These are phyloP conservation scores for Idaea dimidiata DNA, from an alignment of 2,888 invertebrate genomes.

Conservation along the genomic window DNA sequence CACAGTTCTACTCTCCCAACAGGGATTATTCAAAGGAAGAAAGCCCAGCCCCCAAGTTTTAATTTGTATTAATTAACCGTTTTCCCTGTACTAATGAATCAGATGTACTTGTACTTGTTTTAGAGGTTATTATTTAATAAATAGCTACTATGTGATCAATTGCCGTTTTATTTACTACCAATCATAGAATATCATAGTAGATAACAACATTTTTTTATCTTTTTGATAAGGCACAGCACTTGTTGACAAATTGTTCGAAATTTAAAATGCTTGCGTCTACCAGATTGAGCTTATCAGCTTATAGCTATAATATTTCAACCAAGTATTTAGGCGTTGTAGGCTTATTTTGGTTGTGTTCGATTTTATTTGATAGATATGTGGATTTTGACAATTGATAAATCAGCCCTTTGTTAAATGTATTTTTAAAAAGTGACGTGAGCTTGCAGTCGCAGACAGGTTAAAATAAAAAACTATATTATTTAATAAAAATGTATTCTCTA, in stretches of 20 bases:
- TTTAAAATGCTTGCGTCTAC: too few species aligned
- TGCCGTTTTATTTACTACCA: slow-evolving; percentile 22
- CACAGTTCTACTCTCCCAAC: slow-evolving; percentile 88
- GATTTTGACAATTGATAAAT: too few species aligned
- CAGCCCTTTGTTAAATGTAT: too few species aligned
- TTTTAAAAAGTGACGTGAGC: too few species aligned
- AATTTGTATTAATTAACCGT: slow-evolving; percentile 36
- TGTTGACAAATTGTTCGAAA: too few species aligned
- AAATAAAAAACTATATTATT: slow-evolving; percentile 9
- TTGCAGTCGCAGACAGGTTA: background rate
- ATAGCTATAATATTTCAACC: too few species aligned
- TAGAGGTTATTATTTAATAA: slow-evolving; percentile 62
- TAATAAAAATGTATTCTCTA: slow-evolving; percentile 25
- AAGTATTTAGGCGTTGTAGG: too few species aligned
- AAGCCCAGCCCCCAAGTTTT: slow-evolving; percentile 86
- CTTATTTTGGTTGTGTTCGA: too few species aligned
- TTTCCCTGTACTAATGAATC: slow-evolving; percentile 28
- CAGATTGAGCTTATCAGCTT: too few species aligned
- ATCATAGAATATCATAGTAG: slow-evolving; percentile 15
- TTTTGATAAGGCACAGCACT: background rate
- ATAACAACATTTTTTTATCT: slow-evolving; percentile 11
- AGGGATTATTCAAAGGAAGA: slow-evolving; percentile 84
- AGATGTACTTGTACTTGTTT: slow-evolving; percentile 30
- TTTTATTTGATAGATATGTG: too few species aligned
- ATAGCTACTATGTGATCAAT: slow-evolving; percentile 46